Percentiles rank a stretch among this genome's conserved stretches.
These are phyloP conservation scores for Pachypanchax playfairii DNA, from an alignment of 2,113 vertebrate genomes.

Conservation along the genomic window DNA sequence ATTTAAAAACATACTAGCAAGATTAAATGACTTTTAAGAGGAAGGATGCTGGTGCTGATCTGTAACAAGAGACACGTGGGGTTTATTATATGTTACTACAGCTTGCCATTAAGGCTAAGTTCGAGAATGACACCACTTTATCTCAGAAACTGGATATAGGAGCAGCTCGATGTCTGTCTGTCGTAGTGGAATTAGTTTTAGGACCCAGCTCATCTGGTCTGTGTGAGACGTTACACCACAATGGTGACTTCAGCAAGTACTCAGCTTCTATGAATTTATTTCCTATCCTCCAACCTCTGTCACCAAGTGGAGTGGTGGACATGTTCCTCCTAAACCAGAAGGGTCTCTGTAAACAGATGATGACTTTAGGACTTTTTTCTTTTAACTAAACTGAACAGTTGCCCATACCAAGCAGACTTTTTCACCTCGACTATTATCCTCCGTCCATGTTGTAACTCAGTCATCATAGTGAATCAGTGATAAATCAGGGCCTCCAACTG, in stretches of 20 bases:
- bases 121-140: slow-evolving; percentile 7
- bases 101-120: not conserved
- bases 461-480: not conserved
- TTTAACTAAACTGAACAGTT: slow-evolving; percentile 1
- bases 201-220: slow-evolving; percentile 25
- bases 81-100: too few relatives aligned
- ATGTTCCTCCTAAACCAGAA: slow-evolving; percentile 31
- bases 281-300: slow-evolving; percentile 50
- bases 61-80: too few relatives aligned
- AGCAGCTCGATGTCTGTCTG: slow-evolving; percentile 19
- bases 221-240: slow-evolving; percentile 63
- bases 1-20: too few relatives aligned
- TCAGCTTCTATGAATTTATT: slow-evolving; percentile 61
- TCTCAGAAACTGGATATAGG: slow-evolving; percentile 26
- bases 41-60: too few relatives aligned
- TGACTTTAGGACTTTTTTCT: not conserved
- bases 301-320: slow-evolving; percentile 50
- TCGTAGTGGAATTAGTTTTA: slow-evolving; percentile 41
- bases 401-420: not conserved
- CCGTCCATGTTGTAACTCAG: too few relatives aligned
- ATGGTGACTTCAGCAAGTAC: slow-evolving; percentile 47
- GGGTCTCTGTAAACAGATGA: slow-evolving; percentile 15
- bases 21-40: too few relatives aligned
- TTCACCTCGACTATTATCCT: not conserved
- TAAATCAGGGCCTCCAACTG: too few relatives aligned